These are phyloP conservation scores for Carassius auratus DNA, from an alignment of 2,113 vertebrate genomes.

Conservation along the genomic window DNA sequence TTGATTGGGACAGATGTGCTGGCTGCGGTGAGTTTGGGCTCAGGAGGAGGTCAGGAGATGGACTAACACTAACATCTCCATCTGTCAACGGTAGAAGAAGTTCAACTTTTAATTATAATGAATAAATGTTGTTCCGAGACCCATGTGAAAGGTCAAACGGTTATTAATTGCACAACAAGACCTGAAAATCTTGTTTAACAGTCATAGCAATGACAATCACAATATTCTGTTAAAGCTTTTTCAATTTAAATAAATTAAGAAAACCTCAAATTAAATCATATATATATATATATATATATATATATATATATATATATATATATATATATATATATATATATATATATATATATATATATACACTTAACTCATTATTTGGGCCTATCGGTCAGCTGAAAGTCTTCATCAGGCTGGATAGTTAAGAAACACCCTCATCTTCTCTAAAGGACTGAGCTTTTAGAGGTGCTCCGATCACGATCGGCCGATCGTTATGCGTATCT, in stretches of 20 bases:
- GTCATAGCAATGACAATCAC: background rate
- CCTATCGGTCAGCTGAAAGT: too few relatives aligned
- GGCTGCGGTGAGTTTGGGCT: background rate
- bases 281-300: too few relatives aligned
- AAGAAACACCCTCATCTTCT: background rate
- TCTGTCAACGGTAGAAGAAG: conserved; percentile 74
- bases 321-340: too few relatives aligned
- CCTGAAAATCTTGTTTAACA: conserved; percentile 49
- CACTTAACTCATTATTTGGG: too few relatives aligned
- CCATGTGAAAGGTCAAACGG: conserved; percentile 73
- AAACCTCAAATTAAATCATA: background rate
- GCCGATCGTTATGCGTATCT: too few relatives aligned
- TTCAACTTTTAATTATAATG: conserved; percentile 79
- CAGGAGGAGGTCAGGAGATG: conserved; percentile 48
- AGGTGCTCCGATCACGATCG: too few relatives aligned
- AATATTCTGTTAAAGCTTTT: background rate
- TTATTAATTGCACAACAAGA: conserved; percentile 72
- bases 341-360: too few relatives aligned
- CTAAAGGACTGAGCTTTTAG: background rate
- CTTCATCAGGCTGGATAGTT: background rate
- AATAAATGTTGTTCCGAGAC: conserved; percentile 69
- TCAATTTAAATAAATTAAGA: background rate
- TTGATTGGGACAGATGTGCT: conserved; percentile 39
- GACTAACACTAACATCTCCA: conserved; percentile 70
- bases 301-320: too few relatives aligned